Evolutionary conservation across 2,888 invertebrate genomes (phyloP).

Genomic region (Crocallis elinguaria): DNA sequence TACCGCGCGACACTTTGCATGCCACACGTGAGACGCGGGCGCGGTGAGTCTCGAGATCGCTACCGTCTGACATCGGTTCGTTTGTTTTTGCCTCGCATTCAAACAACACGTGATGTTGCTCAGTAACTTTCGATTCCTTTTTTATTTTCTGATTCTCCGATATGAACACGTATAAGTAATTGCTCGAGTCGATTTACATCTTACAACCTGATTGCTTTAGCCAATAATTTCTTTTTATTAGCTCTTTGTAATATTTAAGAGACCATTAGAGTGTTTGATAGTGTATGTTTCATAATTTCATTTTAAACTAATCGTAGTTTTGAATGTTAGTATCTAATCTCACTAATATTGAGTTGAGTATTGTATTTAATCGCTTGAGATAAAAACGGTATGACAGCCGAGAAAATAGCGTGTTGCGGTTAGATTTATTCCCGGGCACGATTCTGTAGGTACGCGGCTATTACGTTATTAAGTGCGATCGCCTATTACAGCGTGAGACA

Average conservation of each 20-base stretch:
- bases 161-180: constrained; percentile 68
- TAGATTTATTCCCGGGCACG: constrained; percentile 54
- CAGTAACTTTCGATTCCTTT: constrained; percentile 61
- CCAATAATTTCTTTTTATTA: constrained; percentile 41
- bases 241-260: constrained; percentile 24
- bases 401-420: constrained; percentile 46
- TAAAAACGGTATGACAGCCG: constrained; percentile 28
- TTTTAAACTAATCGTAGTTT: constrained; percentile 19
- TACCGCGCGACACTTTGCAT: constrained; percentile 36
- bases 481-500: constrained; percentile 62
- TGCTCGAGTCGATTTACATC: constrained; percentile 56
- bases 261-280: constrained; percentile 29
- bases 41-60: constrained; percentile 47
- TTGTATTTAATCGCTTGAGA: constrained; percentile 23
- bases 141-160: constrained; percentile 60
- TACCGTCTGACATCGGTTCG: constrained; percentile 55
- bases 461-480: constrained; percentile 75
- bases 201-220: constrained; percentile 42
- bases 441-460: constrained; percentile 48
- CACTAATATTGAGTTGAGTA: constrained; percentile 10
- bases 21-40: constrained; percentile 45
- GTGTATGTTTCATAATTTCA: constrained; percentile 19
- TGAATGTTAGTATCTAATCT: constrained; percentile 18
- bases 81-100: constrained; percentile 60
- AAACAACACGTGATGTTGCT: constrained; percentile 55